These are phyloP conservation scores for Drosophila seguyi DNA, from an alignment of 1,140 invertebrate species.

Conservation along the genomic window DNA sequence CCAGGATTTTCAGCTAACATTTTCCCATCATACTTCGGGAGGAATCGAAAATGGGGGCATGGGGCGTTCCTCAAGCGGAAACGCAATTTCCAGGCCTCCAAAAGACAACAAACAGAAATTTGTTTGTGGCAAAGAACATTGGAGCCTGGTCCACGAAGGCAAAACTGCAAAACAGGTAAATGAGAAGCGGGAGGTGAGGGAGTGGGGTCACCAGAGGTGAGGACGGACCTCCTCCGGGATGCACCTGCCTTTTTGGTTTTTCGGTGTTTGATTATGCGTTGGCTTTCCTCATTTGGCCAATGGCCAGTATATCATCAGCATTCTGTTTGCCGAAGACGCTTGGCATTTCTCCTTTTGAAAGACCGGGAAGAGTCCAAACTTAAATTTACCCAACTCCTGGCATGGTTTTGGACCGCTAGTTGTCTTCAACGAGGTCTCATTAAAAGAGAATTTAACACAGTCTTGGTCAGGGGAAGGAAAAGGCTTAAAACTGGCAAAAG, in stretches of 20 bases:
- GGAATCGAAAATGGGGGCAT: slow-evolving; percentile 10
- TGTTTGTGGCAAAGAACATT: slow-evolving; percentile 73
- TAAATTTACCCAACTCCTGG: slow-evolving; percentile 11
- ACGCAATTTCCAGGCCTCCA: slow-evolving; percentile 78
- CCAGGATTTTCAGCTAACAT: slow-evolving; percentile 36
- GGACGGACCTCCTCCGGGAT: slow-evolving; percentile 10
- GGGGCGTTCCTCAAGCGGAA: slow-evolving; percentile 65
- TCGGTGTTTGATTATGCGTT: slow-evolving; percentile 78
- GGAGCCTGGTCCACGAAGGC: slow-evolving; percentile 14
- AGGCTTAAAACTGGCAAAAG: not conserved
- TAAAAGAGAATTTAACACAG: slow-evolving; percentile 55
- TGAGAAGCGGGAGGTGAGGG: not conserved
- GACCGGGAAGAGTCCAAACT: slow-evolving; percentile 4
- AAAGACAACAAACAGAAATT: slow-evolving; percentile 82
- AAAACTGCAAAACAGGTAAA: slow-evolving; percentile 28
- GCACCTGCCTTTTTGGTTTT: slow-evolving; percentile 61
- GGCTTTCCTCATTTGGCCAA: slow-evolving; percentile 64
- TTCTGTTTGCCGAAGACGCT: slow-evolving; percentile 46
- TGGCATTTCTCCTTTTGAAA: slow-evolving; percentile 37
- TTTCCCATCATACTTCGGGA: slow-evolving; percentile 29
- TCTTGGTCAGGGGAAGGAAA: not conserved
- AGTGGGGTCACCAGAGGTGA: not conserved
- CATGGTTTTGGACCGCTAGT: slow-evolving; percentile 32
- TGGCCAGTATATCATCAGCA: slow-evolving; percentile 50
- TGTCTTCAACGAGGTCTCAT: slow-evolving; percentile 54